A percentile compares a stretch with the other conserved stretches of the same genome.
These are phyloP conservation scores for Arothron firmamentum DNA, from an alignment of 2,113 vertebrate species.

Conservation along the genomic window DNA sequence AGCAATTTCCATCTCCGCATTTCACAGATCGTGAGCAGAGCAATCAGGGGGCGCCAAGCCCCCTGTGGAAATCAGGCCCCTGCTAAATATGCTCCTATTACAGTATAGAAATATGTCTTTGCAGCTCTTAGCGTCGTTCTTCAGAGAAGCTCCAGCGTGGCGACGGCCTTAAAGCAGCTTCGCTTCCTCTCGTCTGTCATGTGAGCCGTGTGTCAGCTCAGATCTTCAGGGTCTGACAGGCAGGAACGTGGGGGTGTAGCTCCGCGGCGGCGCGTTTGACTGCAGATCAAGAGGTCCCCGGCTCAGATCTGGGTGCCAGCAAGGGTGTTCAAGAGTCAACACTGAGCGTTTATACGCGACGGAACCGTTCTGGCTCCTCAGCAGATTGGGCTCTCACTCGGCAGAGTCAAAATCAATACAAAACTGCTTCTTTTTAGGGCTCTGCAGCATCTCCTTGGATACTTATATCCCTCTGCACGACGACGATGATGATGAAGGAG, in stretches of 20 bases:
- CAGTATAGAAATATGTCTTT: neutral
- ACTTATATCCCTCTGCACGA: too few relatives aligned
- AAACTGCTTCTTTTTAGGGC: too few relatives aligned
- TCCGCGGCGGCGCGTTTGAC: slow-evolving; percentile 84
- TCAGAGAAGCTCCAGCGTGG: neutral
- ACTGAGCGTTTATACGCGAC: too few relatives aligned
- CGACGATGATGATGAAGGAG: too few relatives aligned
- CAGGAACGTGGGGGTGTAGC: slow-evolving; percentile 29
- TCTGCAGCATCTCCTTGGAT: too few relatives aligned
- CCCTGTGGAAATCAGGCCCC: slow-evolving; percentile 1
- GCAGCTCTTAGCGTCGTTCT: neutral
- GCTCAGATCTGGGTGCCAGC: slow-evolving; percentile 76
- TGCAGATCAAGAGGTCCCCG: slow-evolving; percentile 81
- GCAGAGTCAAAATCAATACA: too few relatives aligned
- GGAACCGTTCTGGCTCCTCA: too few relatives aligned
- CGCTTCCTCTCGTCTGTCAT: too few relatives aligned
- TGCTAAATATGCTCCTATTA: neutral
- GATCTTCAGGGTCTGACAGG: too few relatives aligned
- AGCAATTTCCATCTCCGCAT: slow-evolving; percentile 37
- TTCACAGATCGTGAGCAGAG: slow-evolving; percentile 48
- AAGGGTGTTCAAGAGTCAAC: slow-evolving; percentile 17
- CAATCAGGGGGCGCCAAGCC: slow-evolving; percentile 37
- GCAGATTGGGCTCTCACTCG: too few relatives aligned
- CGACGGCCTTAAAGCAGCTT: too few relatives aligned
- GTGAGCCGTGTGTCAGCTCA: too few relatives aligned